Evolutionary conservation across 2,797 vertebrate species (phyloP), one percentile per base, ranked within the genome.

Genomic region (Alosa sapidissima): DNA sequence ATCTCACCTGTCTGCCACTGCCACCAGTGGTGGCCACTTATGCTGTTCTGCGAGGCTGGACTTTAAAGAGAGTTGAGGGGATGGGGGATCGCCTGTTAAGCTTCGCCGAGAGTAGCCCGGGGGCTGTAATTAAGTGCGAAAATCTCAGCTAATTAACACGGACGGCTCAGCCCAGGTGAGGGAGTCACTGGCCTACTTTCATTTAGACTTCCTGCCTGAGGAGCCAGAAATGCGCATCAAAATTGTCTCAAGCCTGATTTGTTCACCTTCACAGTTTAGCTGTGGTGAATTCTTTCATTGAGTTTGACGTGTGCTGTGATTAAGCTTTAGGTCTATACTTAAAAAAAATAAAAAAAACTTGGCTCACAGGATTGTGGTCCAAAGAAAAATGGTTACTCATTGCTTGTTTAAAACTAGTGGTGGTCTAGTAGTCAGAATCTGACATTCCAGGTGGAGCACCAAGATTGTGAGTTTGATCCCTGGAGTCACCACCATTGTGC

Each of bases 131-230:
- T 62, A 41, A 49, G 41, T 48, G 47, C 14, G 54, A 65, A 60
- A 52, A 52, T 16, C 68, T 75, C 68, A 41, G 14, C n/a, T 62
- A 83, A 86, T 83, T 41, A 81, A 86, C 48, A 75, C n/a, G 41
- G 6, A n/a, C 19, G 0, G 24, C 33, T 21, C 81, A 48, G 72
- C 45, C 11, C 21, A 65, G 52, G 72, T 83, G 54, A 41, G 33
- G 36, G 68, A 75, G 33, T 33, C 14, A 14, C 7, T 45, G 68
- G 68, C 68, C 68, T 45, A 75, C 36, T 75, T 75, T 75, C 68
- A 33, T 65, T 65, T 33, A 75, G 36, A 16, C 36, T 36, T 45
- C 36, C 68, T 45, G 68, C 13, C 0, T 1, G 33, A 58, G 33
- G 5, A 33, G 6, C 14, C 8, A 75, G 33, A 36, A 36, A 19